Evolutionary conservation across 2,113 vertebrate species (phyloP).

Genomic region (Plestiodon gilberti): DNA sequence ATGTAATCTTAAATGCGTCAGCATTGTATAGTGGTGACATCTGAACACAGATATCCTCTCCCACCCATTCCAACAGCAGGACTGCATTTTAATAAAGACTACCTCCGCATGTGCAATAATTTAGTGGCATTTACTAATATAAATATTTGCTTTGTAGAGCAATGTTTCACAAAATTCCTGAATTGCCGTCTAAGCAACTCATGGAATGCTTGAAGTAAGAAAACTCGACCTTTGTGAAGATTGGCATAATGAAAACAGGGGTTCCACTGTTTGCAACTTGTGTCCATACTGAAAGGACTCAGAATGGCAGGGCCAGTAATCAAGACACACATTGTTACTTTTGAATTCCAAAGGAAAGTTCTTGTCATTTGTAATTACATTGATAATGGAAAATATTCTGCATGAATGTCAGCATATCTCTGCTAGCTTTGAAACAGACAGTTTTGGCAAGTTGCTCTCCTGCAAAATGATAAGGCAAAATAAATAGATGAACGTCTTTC

Average conservation of each 20-base stretch:
- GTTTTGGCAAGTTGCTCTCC: slow-evolving; percentile 47
- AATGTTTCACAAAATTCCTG: slow-evolving; percentile 60
- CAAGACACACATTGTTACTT: background rate
- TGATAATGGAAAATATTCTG: slow-evolving; percentile 52
- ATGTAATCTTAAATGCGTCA: too few species aligned
- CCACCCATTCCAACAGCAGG: background rate
- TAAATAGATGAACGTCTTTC: slow-evolving; percentile 48
- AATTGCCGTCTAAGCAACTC: slow-evolving; percentile 62
- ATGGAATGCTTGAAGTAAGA: slow-evolving; percentile 68
- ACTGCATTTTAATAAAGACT: slow-evolving; percentile 28
- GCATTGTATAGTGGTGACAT: background rate
- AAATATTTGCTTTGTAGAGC: slow-evolving; percentile 73
- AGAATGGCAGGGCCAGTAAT: slow-evolving; percentile 28
- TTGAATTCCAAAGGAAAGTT: slow-evolving; percentile 36
- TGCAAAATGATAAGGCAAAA: slow-evolving; percentile 51
- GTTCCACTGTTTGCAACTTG: slow-evolving; percentile 58
- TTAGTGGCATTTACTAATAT: slow-evolving; percentile 70
- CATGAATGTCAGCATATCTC: slow-evolving; percentile 46
- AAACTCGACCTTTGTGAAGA: slow-evolving; percentile 56
- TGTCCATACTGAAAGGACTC: slow-evolving; percentile 39
- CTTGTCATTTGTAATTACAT: slow-evolving; percentile 20
- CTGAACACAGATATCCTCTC: background rate
- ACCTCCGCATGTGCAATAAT: slow-evolving; percentile 56
- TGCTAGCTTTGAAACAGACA: slow-evolving; percentile 6
- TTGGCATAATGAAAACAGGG: slow-evolving; percentile 63